Evolutionary conservation across 2,113 vertebrate genomes (phyloP), one percentile per base, ranked within the genome.

Genomic region (Stercorarius parasiticus): DNA sequence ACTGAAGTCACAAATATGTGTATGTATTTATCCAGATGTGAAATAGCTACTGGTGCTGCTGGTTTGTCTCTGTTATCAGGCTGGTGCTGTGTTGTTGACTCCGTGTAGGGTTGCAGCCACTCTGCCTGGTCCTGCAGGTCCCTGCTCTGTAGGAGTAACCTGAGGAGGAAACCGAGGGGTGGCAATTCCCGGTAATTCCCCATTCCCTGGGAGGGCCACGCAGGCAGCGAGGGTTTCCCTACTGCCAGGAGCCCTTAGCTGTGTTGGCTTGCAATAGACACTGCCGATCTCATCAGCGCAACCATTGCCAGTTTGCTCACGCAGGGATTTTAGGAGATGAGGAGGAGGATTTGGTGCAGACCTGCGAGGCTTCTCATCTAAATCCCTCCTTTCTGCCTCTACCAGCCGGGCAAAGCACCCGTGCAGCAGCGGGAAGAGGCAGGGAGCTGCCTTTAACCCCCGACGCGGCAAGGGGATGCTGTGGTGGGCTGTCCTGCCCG

Each of bases 1-100:
- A 1, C 21, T 8, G 34, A 18, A 40, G n/a, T 18, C 45, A 26
- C 45, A 52, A 3, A 4, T 2, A 0, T 0, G 3, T 5, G 0
- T 3, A 2, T 42, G 11, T 25, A 10, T 79, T 69, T 40, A 25
- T 32, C 6, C 13, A 3, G 27, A 6, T 36, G 12, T 40, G 8
- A 42, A 43, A 32, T 1, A 38, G 3, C 70, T 55, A 0, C 3
- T 59, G 59, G 27, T 62, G 20, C 56, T 74, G 47, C 43, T 61
- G 4, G 0, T 14, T 30, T 13, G 34, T 7, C 47, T 23, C 18
- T 52, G 19, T 10, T 9, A 1, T 47, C n/a, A 14, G 78, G 61
- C 49, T 55, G 40, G 23, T 52, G 40, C 72, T 23, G 11, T 10
- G 38, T 1, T 26, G 20, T 5, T 64, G 58, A 11, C 16, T 25